These are phyloP conservation scores for Pomacea canaliculata DNA, from an alignment of 2,888 invertebrate species.

Conservation along the genomic window DNA sequence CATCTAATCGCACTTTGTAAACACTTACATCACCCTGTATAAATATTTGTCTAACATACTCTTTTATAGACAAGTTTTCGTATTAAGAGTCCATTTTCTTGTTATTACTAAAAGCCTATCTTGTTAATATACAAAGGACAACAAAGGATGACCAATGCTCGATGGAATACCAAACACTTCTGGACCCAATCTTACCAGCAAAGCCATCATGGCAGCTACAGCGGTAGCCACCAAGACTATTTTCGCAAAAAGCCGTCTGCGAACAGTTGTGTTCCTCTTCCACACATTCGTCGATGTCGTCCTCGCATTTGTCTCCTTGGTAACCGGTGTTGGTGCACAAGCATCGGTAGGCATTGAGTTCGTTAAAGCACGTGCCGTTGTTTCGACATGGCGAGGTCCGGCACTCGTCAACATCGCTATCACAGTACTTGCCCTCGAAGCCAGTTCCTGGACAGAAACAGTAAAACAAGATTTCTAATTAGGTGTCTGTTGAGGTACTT, in stretches of 20 bases:
- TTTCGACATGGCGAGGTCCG: conserved; percentile 43
- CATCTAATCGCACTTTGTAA: no score
- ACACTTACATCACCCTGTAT: no score
- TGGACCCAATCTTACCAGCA: not conserved
- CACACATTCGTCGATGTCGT: conserved; percentile 46
- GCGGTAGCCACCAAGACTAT: conserved; percentile 40
- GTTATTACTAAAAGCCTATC: no score
- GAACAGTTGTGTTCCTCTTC: conserved; percentile 38
- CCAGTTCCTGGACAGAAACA: conserved; percentile 23
- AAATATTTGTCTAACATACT: no score
- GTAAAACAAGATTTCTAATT: not conserved
- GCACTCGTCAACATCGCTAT: conserved; percentile 37
- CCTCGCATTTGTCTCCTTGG: conserved; percentile 41
- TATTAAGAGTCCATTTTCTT: no score
- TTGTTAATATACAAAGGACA: no score
- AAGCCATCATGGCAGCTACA: conserved; percentile 41
- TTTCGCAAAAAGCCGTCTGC: conserved; percentile 39
- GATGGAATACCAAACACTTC: no score
- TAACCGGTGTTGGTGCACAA: conserved; percentile 44
- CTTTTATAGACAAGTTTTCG: no score
- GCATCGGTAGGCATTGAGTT: conserved; percentile 37
- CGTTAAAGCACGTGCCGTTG: conserved; percentile 45
- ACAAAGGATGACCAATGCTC: no score
- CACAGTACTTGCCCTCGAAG: conserved; percentile 30
- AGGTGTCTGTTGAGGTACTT: no score